Evolutionary conservation across 2,888 invertebrate species (phyloP), one percentile per base, ranked within the genome.

Genomic region (Thereva unica): DNA sequence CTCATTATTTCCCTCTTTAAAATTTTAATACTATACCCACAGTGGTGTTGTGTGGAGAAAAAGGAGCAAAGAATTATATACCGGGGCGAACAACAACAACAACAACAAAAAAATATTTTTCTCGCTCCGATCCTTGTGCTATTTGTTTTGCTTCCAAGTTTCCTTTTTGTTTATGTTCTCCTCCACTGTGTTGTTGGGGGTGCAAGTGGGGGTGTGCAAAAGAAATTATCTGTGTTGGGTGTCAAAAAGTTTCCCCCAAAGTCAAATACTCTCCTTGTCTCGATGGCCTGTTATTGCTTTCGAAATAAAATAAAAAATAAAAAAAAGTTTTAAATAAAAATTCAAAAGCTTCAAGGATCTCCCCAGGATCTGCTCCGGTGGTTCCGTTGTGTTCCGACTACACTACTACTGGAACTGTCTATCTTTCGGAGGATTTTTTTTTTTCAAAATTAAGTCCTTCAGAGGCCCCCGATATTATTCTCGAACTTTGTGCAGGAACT

Each of bases 1-100:
- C 57, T 59, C 57, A 59, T 59, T 59, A 59, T 59, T 59, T 59
- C 47, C 57, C 57, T 47, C 47, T 59, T 59, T 59, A 47, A 59
- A 59, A 59, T 59, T 59, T 59, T 59, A 59, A 59, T 59, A 59
- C 57, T 59, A 10, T 23, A 35, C 57, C 45, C 57, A 59, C 45
- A 47, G 38, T 47, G 23, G 23, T 23, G 23, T 23, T 23, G 23
- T 23, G 45, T 59, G 57, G 47, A 57, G 38, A 38, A 42, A 55
- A 41, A 38, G 10, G 38, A 4, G 10, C 6, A 59, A 47, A 38
- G 47, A 56, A 45, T 10, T 34, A n/a, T 59, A 47, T 47, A 47
- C n/a, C 41, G 44, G 23, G 23, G 23, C 23, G 23, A 23, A 23
- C 23, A 2, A 23, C n/a, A n/a, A n/a, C n/a, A n/a, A n/a, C n/a